A percentile compares a stretch with the other conserved stretches of the same genome.
Conservation (phyloP, 2,888 invertebrate species). For the Amblyjoppa fuscipennis region DNA sequence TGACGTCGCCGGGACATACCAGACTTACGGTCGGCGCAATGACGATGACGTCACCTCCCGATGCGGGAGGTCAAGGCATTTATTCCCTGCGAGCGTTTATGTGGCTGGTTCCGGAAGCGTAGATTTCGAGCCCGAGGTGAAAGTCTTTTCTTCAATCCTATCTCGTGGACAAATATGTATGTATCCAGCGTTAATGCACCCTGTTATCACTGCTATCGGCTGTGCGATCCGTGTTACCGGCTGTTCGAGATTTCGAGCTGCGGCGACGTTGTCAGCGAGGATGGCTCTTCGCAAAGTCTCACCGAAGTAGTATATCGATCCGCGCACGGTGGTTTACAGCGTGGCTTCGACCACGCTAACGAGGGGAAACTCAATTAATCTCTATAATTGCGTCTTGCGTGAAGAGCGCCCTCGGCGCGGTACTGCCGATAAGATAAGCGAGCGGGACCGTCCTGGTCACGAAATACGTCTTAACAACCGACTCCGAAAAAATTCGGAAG, state of each 20-base stretch:
- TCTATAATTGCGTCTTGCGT: constrained; percentile 48
- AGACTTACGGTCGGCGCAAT: constrained; percentile 57
- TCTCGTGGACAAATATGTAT: not conserved
- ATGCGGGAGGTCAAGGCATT: constrained; percentile 74
- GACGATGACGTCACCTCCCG: constrained; percentile 71
- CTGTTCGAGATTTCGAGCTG: constrained; percentile 22
- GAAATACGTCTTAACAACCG: not conserved
- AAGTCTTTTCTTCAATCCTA: not conserved
- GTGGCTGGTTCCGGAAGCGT: constrained; percentile 31
- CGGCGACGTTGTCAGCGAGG: constrained; percentile 13
- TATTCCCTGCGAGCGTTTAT: constrained; percentile 26
- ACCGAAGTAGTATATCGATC: constrained; percentile 45
- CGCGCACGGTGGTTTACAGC: constrained; percentile 8
- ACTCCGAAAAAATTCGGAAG: too few relatives aligned
- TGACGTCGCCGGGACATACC: constrained; percentile 71
- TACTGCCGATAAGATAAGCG: constrained; percentile 13
- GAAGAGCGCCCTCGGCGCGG: constrained; percentile 29
- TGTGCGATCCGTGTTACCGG: not conserved
- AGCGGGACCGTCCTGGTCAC: too few relatives aligned
- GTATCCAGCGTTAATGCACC: not conserved
- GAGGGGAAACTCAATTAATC: constrained; percentile 58
- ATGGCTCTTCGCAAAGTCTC: not conserved
- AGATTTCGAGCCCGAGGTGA: constrained; percentile 37
- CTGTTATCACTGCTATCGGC: not conserved
- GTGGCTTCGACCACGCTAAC: constrained; percentile 39